Evolutionary conservation across 2,797 vertebrate genomes (phyloP).

Genomic region (Pseudochaenichthys georgianus): DNA sequence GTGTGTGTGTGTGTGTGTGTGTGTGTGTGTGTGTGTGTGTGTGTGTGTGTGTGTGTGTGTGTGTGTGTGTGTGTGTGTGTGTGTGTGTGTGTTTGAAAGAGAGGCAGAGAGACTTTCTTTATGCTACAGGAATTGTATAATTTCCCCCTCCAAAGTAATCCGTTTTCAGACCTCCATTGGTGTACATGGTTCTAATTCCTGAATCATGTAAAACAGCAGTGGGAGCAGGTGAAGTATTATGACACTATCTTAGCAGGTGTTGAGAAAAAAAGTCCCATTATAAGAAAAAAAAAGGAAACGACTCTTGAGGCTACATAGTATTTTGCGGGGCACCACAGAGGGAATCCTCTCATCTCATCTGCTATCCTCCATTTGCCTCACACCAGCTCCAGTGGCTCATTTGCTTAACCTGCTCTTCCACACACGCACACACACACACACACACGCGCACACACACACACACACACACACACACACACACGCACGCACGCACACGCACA

Average conservation of each 20-base stretch:
- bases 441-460: background rate
- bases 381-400: conserved; percentile 56
- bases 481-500: conserved; percentile 38
- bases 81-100: background rate
- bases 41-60: background rate
- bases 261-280: background rate
- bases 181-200: conserved; percentile 23
- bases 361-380: conserved; percentile 50
- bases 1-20: too few species aligned
- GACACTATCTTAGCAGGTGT: conserved; percentile 31
- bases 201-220: conserved; percentile 13
- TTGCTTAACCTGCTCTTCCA: conserved; percentile 48
- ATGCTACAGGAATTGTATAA: conserved; percentile 11
- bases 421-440: too few species aligned
- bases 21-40: conserved; percentile 30
- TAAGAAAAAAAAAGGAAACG: conserved; percentile 24
- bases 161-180: conserved; percentile 19
- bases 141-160: conserved; percentile 39
- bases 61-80: conserved; percentile 28
- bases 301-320: conserved; percentile 26
- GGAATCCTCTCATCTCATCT: conserved; percentile 55
- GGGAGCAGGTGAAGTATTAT: conserved; percentile 3
- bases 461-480: conserved; percentile 8
- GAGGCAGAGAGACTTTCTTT: background rate
- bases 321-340: conserved; percentile 12